Percentiles rank a stretch among this genome's conserved stretches.
Conservation (phyloP, 2,797 vertebrate species). For the Morelia viridis region DNA sequence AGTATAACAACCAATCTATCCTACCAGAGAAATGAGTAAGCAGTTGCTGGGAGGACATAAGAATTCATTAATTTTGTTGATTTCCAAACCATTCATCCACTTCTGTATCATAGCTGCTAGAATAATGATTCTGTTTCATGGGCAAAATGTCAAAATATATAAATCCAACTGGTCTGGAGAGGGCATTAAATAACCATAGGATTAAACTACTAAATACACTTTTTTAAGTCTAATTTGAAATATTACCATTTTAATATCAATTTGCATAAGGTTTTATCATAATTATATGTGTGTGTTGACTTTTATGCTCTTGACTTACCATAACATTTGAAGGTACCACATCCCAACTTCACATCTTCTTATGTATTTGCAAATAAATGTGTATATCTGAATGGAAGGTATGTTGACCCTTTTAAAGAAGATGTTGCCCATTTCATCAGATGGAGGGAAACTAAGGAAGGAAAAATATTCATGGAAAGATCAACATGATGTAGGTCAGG, state of each 20-base stretch:
- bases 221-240: background rate
- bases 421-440: background rate
- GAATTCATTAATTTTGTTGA: background rate
- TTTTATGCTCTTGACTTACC: slow-evolving; percentile 2
- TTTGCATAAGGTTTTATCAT: background rate
- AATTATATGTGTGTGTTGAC: background rate
- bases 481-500: slow-evolving; percentile 31
- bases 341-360: background rate
- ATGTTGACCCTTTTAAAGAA: slow-evolving; percentile 35
- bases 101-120: background rate
- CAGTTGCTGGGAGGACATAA: background rate
- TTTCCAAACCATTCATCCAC: background rate
- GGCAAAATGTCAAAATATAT: background rate
- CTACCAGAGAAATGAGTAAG: background rate
- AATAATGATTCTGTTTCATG: slow-evolving; percentile 9
- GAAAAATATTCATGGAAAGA: slow-evolving; percentile 13
- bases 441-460: background rate
- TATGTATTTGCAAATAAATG: background rate
- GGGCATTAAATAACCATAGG: background rate
- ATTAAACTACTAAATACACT: background rate
- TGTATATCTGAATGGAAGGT: slow-evolving; percentile 49
- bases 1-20: background rate
- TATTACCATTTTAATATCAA: background rate
- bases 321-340: background rate
- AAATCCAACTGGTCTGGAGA: background rate